A percentile compares a stretch with the other conserved stretches of the same genome.
Conservation (phyloP, 2,888 invertebrate genomes). For the Eubasilissa splendida region DNA sequence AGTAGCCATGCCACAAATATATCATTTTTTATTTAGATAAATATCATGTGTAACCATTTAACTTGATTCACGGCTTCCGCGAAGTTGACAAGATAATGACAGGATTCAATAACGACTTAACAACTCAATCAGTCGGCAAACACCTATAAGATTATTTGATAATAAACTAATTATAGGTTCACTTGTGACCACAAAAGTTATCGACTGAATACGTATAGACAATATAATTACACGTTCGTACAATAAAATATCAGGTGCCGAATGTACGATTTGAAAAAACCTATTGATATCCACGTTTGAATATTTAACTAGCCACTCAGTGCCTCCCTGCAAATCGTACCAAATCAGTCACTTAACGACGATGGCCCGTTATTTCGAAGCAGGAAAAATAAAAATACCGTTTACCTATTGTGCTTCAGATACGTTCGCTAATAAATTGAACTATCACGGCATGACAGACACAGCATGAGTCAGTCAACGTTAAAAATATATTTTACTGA, state of each 20-base stretch:
- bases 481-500: too few species aligned
- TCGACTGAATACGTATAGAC: constrained; percentile 19
- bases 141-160: constrained; percentile 23
- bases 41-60: constrained; percentile 18
- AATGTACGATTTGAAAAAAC: constrained; percentile 13
- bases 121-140: constrained; percentile 32
- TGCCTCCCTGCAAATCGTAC: constrained; percentile 6
- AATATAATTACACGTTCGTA: constrained; percentile 28
- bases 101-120: constrained; percentile 18
- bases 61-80: constrained; percentile 22
- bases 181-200: constrained; percentile 20
- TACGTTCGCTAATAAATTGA: too few species aligned
- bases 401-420: too few species aligned
- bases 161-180: constrained; percentile 33
- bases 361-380: too few species aligned
- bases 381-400: too few species aligned
- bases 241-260: constrained; percentile 35
- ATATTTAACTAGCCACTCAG: constrained; percentile 7
- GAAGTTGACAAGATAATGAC: constrained; percentile 22
- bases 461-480: too few species aligned
- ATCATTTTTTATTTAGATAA: constrained; percentile 24
- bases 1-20: not conserved
- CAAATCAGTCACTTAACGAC: not conserved
- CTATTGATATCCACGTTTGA: constrained; percentile 11
- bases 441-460: too few species aligned